Base-by-base conservation (phyloP, 2,797 vertebrate species). In the Buphagus erythrorhynchus region DNA sequence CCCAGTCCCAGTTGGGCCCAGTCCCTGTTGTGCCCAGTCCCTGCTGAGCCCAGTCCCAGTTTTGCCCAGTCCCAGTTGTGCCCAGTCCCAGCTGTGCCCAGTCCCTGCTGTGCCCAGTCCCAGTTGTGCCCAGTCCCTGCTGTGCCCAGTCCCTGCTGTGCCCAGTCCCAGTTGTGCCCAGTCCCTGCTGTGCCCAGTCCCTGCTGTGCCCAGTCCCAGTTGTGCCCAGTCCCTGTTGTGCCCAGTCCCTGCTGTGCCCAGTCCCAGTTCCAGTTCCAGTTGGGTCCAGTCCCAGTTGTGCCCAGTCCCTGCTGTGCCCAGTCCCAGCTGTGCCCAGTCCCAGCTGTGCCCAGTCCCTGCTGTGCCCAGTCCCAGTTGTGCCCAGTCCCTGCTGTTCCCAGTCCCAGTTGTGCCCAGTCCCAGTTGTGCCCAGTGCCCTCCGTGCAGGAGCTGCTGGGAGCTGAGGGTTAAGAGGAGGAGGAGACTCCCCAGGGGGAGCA, bases 41-140 rank as follows among this genome's bases (percentile, higher is more conserved):
- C 36, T 36, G 36, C 36, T 36, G 36, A 9, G 9, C 36, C 36
- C 36, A 36, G 9, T 36, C 36, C 36, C 36, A 9, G 1, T 16
- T 38, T 31, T n/a, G 16, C 4, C 3, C 2, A 16, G 35, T 2
- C 28, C 49, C 43, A 11, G 43, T 7, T 12, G 43, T 10, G 10
- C 18, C 26, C 0, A 0, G 10, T 7, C n/a, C n/a, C n/a, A n/a
- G 2, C 18, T 40, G 35, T 31, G 16, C 5, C 3, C 2, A 17
- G n/a, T 1, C 52, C 54, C 26, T 11, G 48, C 9, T 45, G 22
- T 13, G 5, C 13, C 46, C 24, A 18, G 31, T 2, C 11, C 45
- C 4, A 1, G 8, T n/a, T 31, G 28, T 38, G 14, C 9, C 45
- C 21, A 12, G 11, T 46, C 21, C 21, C 2, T 2, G 2, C 18